Conservation (phyloP, 2,888 invertebrate genomes). For the Drosophila setosimentum region DNA sequence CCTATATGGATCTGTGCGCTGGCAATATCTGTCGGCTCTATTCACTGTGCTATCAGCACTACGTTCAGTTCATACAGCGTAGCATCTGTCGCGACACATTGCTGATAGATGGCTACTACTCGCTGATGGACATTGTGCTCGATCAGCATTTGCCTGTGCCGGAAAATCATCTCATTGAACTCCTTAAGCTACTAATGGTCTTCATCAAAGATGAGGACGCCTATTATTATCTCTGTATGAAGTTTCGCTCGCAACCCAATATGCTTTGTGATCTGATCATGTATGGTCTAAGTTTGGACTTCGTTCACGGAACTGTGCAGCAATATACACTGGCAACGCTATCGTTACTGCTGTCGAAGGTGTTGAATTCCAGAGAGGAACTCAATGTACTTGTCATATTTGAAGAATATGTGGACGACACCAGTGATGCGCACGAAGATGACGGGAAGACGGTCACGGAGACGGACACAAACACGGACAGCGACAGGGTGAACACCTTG, state of each 20-base stretch:
- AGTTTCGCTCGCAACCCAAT: slow-evolving; percentile 44
- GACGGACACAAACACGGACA: neutral
- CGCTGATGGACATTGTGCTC: slow-evolving; percentile 50
- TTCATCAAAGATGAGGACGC: slow-evolving; percentile 75
- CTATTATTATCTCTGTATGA: slow-evolving; percentile 55
- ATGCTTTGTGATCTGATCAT: slow-evolving; percentile 64
- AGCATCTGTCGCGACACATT: slow-evolving; percentile 79
- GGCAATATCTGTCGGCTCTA: slow-evolving; percentile 81
- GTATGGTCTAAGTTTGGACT: slow-evolving; percentile 47
- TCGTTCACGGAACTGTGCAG: slow-evolving; percentile 54
- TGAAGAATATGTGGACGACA: slow-evolving; percentile 22
- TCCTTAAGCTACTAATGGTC: slow-evolving; percentile 72
- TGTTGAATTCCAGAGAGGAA: slow-evolving; percentile 7
- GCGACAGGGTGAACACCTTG: neutral
- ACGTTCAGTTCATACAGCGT: slow-evolving; percentile 73
- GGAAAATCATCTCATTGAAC: slow-evolving; percentile 24
- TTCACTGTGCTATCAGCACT: slow-evolving; percentile 65
- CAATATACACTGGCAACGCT: slow-evolving; percentile 62
- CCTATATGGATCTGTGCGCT: slow-evolving; percentile 66
- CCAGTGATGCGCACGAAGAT: neutral
- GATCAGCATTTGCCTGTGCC: slow-evolving; percentile 4
- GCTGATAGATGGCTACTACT: slow-evolving; percentile 56
- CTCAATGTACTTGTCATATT: slow-evolving; percentile 39
- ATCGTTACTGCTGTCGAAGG: slow-evolving; percentile 70
- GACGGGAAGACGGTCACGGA: neutral